Percentiles rank a stretch among this genome's conserved stretches.
Conservation (phyloP, 2,797 vertebrate species). For the Hyperoplus lanceolatus region DNA sequence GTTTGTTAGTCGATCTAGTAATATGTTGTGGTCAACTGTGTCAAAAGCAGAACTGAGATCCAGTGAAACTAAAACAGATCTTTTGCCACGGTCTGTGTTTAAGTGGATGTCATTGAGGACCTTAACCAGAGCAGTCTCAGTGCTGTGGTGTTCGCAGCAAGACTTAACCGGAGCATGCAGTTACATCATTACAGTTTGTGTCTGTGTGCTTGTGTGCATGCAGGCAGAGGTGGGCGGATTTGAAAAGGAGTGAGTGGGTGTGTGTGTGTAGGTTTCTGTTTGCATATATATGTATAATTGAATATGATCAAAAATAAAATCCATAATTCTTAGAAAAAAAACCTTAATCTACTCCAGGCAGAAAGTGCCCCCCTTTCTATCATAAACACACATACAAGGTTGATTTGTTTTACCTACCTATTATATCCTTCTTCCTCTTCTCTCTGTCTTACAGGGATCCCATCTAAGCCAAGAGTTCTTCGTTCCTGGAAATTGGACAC, state of each 20-base stretch:
- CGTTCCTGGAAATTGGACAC: constrained; percentile 49
- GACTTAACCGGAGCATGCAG: constrained; percentile 38
- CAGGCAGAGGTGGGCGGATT: constrained; percentile 58
- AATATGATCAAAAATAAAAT: constrained; percentile 50
- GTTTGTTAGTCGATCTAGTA: no score
- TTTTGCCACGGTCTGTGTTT: no score
- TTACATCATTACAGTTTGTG: constrained; percentile 61
- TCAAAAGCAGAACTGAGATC: no score
- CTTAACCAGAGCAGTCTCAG: no score
- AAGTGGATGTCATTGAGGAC: no score
- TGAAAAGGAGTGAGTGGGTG: constrained; percentile 56
- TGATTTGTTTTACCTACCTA: constrained; percentile 27
- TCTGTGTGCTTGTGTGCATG: constrained; percentile 48
- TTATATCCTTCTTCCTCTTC: constrained; percentile 32
- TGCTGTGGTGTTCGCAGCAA: constrained; percentile 9
- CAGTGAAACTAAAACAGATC: no score
- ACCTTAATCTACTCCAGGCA: constrained; percentile 27
- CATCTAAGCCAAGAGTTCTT: constrained; percentile 66
- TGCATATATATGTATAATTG: constrained; percentile 52
- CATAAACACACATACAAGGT: constrained; percentile 7
- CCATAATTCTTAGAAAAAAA: constrained; percentile 26
- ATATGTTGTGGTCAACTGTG: no score
- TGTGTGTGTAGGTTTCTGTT: constrained; percentile 61
- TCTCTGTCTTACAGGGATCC: constrained; percentile 79
- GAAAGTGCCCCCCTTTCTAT: background rate